phyloP scores from a whole-genome alignment of 2,888 invertebrate species.

The Himalopsyche anomala region DNA sequence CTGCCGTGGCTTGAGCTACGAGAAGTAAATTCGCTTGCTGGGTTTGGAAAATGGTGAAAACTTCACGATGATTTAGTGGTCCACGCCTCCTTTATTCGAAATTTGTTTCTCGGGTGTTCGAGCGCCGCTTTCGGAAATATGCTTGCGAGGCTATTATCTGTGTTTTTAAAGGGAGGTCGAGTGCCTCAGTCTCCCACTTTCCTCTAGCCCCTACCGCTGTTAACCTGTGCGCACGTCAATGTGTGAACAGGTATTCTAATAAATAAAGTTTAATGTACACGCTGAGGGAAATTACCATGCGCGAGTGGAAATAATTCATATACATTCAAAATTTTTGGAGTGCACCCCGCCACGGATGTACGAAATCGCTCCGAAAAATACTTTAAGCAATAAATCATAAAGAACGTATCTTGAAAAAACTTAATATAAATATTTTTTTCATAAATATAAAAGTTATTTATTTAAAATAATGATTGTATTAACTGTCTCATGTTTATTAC shows the following conservation, averaged over 20 bases:
- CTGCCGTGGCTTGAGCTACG: not conserved
- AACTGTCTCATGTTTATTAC: too few species aligned
- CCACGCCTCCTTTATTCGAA: conserved; percentile 34
- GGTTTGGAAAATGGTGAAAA: conserved; percentile 36
- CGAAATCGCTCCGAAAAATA: conserved; percentile 17
- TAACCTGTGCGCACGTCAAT: conserved; percentile 35
- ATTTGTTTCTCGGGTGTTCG: conserved; percentile 43
- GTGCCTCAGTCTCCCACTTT: not conserved
- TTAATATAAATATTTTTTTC: too few species aligned
- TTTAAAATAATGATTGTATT: too few species aligned
- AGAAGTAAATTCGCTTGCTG: not conserved
- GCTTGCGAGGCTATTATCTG: conserved; percentile 43
- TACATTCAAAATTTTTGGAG: conserved; percentile 18
- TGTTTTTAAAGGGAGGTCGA: conserved; percentile 34
- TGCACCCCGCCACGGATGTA: conserved; percentile 11
- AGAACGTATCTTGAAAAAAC: not conserved
- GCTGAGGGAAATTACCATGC: conserved; percentile 24
- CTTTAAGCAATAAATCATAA: not conserved
- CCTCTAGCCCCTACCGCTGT: not conserved
- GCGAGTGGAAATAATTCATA: conserved; percentile 34
- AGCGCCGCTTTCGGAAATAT: conserved; percentile 43
- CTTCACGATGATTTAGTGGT: conserved; percentile 40
- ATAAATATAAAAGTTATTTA: too few species aligned
- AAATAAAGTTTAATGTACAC: conserved; percentile 38
- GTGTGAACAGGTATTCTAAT: conserved; percentile 42